phyloP scores from a whole-genome alignment of 37 sponge, comb jelly and placozoan genomes.

The Dysidea cf. avara region DNA sequence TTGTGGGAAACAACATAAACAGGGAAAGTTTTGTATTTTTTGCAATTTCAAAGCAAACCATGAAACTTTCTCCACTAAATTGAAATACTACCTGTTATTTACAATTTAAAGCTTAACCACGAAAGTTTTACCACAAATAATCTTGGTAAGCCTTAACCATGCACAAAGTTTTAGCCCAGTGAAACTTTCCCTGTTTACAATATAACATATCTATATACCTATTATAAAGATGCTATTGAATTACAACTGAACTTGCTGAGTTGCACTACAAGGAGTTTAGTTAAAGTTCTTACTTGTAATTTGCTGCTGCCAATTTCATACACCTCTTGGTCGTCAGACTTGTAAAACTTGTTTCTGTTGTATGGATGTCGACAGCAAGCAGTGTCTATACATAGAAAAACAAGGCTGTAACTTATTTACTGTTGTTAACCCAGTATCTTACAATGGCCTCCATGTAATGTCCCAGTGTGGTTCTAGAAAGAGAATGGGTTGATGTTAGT shows the following conservation, averaged over 20 bases:
- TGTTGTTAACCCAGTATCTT: slow-evolving; percentile 16
- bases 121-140: too few relatives aligned
- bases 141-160: too few relatives aligned
- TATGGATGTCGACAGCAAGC: slow-evolving; percentile 56
- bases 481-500: neutral
- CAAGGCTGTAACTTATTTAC: neutral
- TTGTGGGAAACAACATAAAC: too few relatives aligned
- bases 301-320: slow-evolving; percentile 27
- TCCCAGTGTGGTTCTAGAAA: slow-evolving; percentile 64
- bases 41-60: too few relatives aligned
- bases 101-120: too few relatives aligned
- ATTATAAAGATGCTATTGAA: neutral
- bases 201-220: too few relatives aligned
- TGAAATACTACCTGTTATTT: too few relatives aligned
- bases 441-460: slow-evolving; percentile 68
- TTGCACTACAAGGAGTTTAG: neutral
- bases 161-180: too few relatives aligned
- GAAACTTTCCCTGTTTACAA: too few relatives aligned
- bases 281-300: slow-evolving; percentile 35
- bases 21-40: too few relatives aligned
- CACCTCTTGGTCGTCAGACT: slow-evolving; percentile 79
- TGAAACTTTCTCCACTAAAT: too few relatives aligned
- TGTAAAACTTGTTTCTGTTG: slow-evolving; percentile 48
- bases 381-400: slow-evolving; percentile 40
- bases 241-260: too few relatives aligned